Base-by-base conservation (phyloP, 2,797 vertebrate species). In the Knipowitschia caucasica region DNA sequence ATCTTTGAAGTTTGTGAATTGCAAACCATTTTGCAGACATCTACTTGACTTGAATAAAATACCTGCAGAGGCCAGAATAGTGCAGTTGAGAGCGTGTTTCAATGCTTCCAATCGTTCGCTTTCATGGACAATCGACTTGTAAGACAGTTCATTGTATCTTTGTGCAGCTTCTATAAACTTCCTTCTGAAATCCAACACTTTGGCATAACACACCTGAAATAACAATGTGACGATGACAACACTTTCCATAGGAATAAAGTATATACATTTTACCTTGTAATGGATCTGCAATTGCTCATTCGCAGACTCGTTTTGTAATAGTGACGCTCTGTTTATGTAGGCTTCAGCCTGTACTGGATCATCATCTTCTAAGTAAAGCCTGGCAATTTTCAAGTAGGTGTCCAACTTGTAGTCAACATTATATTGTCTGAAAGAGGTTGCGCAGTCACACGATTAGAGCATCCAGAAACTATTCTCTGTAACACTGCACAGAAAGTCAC, bases 151-250 rank as follows among this genome's bases (percentile, higher is more conserved):
- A 1, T 98, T 99, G 84, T 99, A 99, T 59, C 96, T 90, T 30
- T 99, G 96, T 27, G 95, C 96, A 31, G 96, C 95, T 87, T 99
- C 96, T 23, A 98, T 99, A 67, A 99, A 99, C 80, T 99, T 99
- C 67, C 96, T 94, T 79, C 95, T 92, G 72, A 98, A 99, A 81
- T 99, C 96, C 0, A 99, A 88, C 43, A 99, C 96, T 83, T 94
- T 91, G 81, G 96, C 95, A 17, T 99, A 99, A 75, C 96, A 99
- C 17, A 99, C 96, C 96, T 99, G 23, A 20, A 14, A 33, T 40
- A 1, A n/a, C 44, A 17, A 31, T 38, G 31, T 7, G 12, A 21
- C 4, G 11, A n/a, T 23, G 49, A 47, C 0, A 58, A 25, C 4
- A 5, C 2, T 46, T 46, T 46, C 26, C 9, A 27, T 17, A 18